A percentile compares a stretch with the other conserved stretches of the same genome.
Conservation (phyloP, 2,888 invertebrate species). For the Caenorhabditis uteleia region DNA sequence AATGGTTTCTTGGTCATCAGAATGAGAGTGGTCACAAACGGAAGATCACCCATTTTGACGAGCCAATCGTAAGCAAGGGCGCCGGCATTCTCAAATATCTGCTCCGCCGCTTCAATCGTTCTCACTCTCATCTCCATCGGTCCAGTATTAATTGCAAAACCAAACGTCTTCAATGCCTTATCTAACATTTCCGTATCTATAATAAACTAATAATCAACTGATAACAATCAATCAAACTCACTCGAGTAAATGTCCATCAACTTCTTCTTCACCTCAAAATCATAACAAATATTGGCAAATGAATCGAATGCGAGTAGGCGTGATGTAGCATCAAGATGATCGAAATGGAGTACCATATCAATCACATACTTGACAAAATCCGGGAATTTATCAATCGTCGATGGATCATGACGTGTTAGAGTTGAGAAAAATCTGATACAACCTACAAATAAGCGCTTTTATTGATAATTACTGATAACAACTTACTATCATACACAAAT, state of each 20-base stretch:
- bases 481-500: conserved; percentile 12
- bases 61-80: too few relatives aligned
- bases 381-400: conserved; percentile 24
- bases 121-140: conserved; percentile 34
- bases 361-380: conserved; percentile 22
- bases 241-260: conserved; percentile 14
- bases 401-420: conserved; percentile 34
- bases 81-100: conserved; percentile 39
- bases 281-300: conserved; percentile 36
- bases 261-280: conserved; percentile 20
- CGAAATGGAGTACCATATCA: conserved; percentile 24
- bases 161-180: conserved; percentile 21
- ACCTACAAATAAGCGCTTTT: too few relatives aligned
- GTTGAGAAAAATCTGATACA: conserved; percentile 40
- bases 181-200: not conserved
- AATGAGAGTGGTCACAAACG: too few relatives aligned
- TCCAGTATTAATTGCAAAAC: conserved; percentile 33
- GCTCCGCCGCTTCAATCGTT: conserved; percentile 32
- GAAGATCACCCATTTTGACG: too few relatives aligned
- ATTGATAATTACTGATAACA: too few relatives aligned
- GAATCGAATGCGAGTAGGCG: conserved; percentile 39
- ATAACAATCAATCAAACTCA: not conserved
- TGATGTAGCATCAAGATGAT: conserved; percentile 21
- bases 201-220: not conserved
- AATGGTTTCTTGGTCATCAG: too few relatives aligned